Percentiles rank a stretch among this genome's conserved stretches.
Evolutionary conservation across 2,113 vertebrate genomes (phyloP).

Genomic region (Ginglymostoma cirratum): DNA sequence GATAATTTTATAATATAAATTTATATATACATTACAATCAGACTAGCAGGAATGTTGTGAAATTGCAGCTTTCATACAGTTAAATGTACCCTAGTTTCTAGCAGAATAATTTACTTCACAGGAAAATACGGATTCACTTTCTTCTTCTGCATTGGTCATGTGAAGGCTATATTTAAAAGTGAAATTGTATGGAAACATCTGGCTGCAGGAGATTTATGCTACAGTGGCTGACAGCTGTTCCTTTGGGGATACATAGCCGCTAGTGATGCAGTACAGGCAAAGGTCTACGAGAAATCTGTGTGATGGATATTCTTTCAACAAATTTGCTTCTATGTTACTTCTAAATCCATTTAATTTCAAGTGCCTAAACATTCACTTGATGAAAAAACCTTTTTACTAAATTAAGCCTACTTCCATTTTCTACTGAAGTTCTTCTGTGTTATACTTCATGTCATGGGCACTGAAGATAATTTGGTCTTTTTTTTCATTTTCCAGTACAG

Average conservation of each 20-base stretch:
- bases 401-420: background rate
- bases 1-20: background rate
- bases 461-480: background rate
- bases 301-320: background rate
- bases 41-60: background rate
- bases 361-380: background rate
- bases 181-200: constrained; percentile 10
- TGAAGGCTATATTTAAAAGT: constrained; percentile 24
- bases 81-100: background rate
- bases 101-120: background rate
- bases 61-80: background rate
- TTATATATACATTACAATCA: background rate
- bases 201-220: background rate
- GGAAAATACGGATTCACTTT: background rate
- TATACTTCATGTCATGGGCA: background rate
- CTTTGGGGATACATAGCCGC: background rate
- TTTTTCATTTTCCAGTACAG: background rate
- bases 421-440: background rate
- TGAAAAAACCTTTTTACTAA: background rate
- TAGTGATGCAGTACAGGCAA: background rate
- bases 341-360: constrained; percentile 11
- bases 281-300: background rate
- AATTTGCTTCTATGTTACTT: background rate
- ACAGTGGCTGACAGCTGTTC: background rate
- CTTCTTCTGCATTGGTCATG: constrained; percentile 1